Conservation (phyloP, 2,888 invertebrate species). For the Mechanitis messenoides region DNA sequence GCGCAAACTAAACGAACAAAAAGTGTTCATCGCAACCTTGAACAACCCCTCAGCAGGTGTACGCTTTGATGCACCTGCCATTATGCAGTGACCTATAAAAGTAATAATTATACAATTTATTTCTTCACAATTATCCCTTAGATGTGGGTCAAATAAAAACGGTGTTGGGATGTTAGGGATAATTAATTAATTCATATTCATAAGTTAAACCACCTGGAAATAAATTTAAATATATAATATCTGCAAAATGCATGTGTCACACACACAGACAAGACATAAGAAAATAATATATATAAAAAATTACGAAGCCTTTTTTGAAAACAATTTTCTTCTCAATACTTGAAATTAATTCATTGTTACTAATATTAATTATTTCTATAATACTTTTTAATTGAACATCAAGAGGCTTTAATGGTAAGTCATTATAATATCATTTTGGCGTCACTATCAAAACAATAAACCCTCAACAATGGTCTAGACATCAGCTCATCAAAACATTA, state of each 20-base stretch:
- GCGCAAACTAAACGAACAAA: conserved; percentile 37
- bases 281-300: too few species aligned
- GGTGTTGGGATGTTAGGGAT: conserved; percentile 16
- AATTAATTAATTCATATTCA: not conserved
- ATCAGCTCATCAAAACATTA: conserved; percentile 35
- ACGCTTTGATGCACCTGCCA: conserved; percentile 63
- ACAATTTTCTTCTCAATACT: too few species aligned
- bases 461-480: conserved; percentile 33
- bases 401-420: too few species aligned
- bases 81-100: conserved; percentile 74
- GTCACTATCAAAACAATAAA: conserved; percentile 24
- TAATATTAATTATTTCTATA: too few species aligned
- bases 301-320: too few species aligned
- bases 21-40: conserved; percentile 54
- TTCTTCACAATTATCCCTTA: conserved; percentile 61
- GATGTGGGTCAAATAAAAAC: conserved; percentile 72
- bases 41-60: conserved; percentile 62
- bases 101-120: conserved; percentile 72
- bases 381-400: too few species aligned
- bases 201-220: not conserved
- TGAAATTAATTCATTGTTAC: too few species aligned
- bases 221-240: not conserved
- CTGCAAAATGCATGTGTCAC: too few species aligned
- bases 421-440: too few species aligned
- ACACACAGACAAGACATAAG: not conserved